Evolutionary conservation across 2,113 vertebrate genomes (phyloP), one percentile per base, ranked within the genome.

Genomic region (Nesogale talazaci): DNA sequence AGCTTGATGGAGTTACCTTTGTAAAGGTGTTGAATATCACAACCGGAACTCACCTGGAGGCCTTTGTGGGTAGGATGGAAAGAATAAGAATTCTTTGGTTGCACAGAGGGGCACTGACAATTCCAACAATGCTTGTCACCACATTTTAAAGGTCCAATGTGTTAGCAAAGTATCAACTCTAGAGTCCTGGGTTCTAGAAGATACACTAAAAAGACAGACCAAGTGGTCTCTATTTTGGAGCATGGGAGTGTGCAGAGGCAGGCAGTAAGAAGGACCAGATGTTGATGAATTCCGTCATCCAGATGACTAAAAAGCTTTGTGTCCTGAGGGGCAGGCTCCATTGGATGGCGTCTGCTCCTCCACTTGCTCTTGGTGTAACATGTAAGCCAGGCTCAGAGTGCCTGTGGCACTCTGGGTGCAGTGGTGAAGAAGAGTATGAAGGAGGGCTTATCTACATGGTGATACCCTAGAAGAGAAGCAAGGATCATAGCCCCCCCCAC

Each of bases 401-500:
- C 31, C 29, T 46, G 10, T 10, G 40, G 46, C 31, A 79, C 52
- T 46, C 2, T 29, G 31, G 34, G 36, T 17, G 14, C 2, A 6
- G 56, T 78, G 34, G 22, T 59, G n/a, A 79, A 80, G 83, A 17
- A 70, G 25, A 40, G 42, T 0, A 4, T 19, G 12, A 70, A 59
- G 15, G 3, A 46, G n/a, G 17, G 6, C 3, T 93, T 77, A 34
- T 0, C 2, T 65, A 2, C 17, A 17, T 10, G 14, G 16, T 19
- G 34, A 56, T 12, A 36, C 4, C 61, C 56, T 0, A 42, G 23
- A 3, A 25, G 42, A 61, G 65, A 59, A 72, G 12, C 31, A n/a
- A 61, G 8, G 61, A 7, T 11, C 3, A 34, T 1, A 31, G 23
- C 5, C 16, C 6, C 2, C 31, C 0, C 6, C 29, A 70, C 31